phyloP scores from a whole-genome alignment of 2,797 vertebrate species.

The Lateolabrax maculatus region DNA sequence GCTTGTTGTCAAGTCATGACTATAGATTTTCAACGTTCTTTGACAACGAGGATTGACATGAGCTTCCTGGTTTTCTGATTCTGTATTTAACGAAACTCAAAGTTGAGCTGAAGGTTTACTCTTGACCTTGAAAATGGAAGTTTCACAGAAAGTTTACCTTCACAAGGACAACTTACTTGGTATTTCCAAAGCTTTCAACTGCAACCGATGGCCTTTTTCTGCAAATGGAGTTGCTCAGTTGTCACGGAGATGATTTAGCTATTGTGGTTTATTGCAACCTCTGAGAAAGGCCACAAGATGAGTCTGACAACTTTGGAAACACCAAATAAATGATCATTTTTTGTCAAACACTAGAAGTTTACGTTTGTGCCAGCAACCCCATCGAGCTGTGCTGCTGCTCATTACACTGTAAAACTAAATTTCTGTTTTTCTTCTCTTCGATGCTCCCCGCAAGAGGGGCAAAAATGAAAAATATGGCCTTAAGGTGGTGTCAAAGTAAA shows the following conservation, averaged over 20 bases:
- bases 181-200: neutral
- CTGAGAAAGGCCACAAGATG: neutral
- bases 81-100: neutral
- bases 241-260: neutral
- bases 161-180: neutral
- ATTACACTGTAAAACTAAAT: neutral
- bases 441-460: no score
- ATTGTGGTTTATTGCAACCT: neutral
- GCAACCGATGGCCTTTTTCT: neutral
- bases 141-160: neutral
- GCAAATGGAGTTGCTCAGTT: neutral
- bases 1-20: neutral
- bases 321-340: neutral
- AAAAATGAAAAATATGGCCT: neutral
- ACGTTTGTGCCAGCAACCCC: neutral
- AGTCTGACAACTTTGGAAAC: neutral
- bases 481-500: neutral
- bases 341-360: neutral
- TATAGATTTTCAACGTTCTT: neutral
- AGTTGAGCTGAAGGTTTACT: neutral
- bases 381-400: neutral
- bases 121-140: neutral
- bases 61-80: neutral
- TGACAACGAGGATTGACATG: neutral
- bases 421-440: no score